Conservation (phyloP, 2,113 vertebrate species). For the Antechinus flavipes region DNA sequence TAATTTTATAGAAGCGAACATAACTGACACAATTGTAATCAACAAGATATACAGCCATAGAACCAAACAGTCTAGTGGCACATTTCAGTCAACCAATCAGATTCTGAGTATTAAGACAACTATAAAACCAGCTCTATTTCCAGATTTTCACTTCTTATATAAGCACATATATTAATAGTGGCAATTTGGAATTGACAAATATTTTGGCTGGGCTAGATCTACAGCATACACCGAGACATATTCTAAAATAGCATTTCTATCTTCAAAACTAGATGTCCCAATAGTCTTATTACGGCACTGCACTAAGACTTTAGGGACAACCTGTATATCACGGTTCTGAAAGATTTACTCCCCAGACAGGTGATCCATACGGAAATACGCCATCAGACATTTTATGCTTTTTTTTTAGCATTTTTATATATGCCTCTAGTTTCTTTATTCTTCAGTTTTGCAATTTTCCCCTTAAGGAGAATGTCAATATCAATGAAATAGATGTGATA, state of each 20-base stretch:
- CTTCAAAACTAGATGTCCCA: neutral
- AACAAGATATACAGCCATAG: neutral
- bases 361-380: neutral
- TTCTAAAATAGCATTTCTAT: neutral
- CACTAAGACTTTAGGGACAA: neutral
- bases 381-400: neutral
- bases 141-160: neutral
- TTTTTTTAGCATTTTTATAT: neutral
- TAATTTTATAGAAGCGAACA: neutral
- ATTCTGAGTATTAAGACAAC: neutral
- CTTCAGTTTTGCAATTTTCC: neutral
- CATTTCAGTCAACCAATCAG: neutral
- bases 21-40: neutral
- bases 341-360: neutral
- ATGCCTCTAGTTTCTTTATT: neutral
- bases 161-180: neutral
- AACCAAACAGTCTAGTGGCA: neutral
- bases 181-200: neutral
- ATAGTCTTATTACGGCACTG: neutral
- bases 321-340: neutral
- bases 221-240: neutral
- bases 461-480: constrained; percentile 2
- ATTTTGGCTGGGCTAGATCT: neutral
- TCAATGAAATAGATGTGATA: neutral
- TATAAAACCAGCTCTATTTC: neutral